Evolutionary conservation across 2,797 vertebrate species (phyloP).

Genomic region (Hypotaenidia philippensis): DNA sequence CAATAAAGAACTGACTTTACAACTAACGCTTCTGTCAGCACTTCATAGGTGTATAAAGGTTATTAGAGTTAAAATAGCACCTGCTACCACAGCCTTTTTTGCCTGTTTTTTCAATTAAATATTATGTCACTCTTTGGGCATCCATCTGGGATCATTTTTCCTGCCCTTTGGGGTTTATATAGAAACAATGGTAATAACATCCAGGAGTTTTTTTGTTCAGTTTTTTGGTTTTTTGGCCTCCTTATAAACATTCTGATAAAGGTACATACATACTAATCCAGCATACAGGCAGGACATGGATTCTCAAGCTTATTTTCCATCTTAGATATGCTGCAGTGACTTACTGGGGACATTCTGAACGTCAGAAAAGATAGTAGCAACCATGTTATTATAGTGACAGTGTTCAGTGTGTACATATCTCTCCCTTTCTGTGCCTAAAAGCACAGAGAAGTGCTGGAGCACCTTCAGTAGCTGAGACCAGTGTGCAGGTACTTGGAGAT

Average conservation of each 20-base stretch:
- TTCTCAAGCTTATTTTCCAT: neutral
- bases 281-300: accelerated
- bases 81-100: neutral
- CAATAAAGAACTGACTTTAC: slow-evolving; percentile 20
- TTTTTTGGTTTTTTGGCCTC: neutral
- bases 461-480: neutral
- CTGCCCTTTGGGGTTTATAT: neutral
- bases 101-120: slow-evolving; percentile 33
- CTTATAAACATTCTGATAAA: neutral
- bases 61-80: slow-evolving; percentile 62
- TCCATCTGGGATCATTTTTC: neutral
- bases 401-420: neutral
- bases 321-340: neutral
- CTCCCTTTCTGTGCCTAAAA: neutral
- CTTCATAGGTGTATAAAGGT: slow-evolving; percentile 37
- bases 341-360: neutral
- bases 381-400: neutral
- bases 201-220: too few relatives aligned
- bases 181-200: neutral
- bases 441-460: neutral
- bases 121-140: neutral
- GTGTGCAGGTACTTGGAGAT: neutral
- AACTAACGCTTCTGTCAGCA: slow-evolving; percentile 48
- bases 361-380: neutral
- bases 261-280: neutral